Percentiles rank a stretch among this genome's conserved stretches.
These are phyloP conservation scores for Eriosoma lanigerum DNA, from an alignment of 1,140 invertebrate genomes.

Conservation along the genomic window DNA sequence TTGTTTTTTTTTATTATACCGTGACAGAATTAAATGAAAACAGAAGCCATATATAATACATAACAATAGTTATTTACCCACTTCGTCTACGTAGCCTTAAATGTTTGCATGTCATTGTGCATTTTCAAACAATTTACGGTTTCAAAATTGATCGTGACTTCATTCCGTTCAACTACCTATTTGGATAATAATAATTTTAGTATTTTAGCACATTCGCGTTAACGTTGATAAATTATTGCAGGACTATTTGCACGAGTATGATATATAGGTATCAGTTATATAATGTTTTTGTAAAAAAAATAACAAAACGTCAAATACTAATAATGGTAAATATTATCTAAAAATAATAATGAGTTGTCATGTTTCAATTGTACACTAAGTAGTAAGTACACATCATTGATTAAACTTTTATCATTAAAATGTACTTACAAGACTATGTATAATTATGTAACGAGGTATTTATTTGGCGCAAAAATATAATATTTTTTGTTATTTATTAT, in stretches of 20 bases:
- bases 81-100: neutral
- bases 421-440: no score
- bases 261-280: no score
- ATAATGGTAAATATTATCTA: no score
- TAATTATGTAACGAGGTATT: no score
- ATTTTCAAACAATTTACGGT: constrained; percentile 36
- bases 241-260: neutral
- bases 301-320: no score
- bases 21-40: constrained; percentile 12
- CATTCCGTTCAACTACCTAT: neutral
- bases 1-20: neutral
- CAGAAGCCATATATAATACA: neutral
- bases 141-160: constrained; percentile 5
- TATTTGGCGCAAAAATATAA: no score
- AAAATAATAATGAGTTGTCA: no score
- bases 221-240: neutral
- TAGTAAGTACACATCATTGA: no score
- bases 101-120: constrained; percentile 17
- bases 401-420: no score
- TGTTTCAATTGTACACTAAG: no score
- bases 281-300: no score
- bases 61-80: neutral
- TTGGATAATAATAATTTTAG: constrained; percentile 3
- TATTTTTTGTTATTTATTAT: no score
- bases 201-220: constrained; percentile 12